A percentile compares a stretch with the other conserved stretches of the same genome.
Evolutionary conservation across 2,113 vertebrate species (phyloP).

Genomic region (Promerops cafer): DNA sequence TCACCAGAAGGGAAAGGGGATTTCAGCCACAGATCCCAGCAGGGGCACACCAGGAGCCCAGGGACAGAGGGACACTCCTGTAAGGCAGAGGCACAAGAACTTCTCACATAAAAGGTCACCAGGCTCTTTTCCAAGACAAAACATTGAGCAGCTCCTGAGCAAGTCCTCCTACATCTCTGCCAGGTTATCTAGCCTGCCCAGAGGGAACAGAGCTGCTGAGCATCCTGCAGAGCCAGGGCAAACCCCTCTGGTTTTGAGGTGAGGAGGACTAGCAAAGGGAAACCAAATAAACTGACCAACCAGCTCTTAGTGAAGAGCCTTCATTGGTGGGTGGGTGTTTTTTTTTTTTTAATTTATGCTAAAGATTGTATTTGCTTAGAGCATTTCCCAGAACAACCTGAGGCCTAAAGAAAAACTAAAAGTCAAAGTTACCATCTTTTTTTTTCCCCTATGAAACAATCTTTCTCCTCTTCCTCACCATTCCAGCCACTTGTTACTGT

Average conservation of each 20-base stretch:
- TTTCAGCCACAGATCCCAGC: background rate
- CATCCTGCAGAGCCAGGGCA: background rate
- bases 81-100: background rate
- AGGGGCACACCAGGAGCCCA: background rate
- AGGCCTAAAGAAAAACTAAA: background rate
- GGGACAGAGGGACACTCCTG: background rate
- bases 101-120: background rate
- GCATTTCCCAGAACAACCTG: background rate
- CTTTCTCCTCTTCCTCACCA: background rate
- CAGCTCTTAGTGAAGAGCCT: background rate
- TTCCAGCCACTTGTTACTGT: background rate
- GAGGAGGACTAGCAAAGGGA: background rate
- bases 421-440: background rate
- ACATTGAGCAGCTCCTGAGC: background rate
- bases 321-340: background rate
- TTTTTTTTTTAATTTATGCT: background rate
- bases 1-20: background rate
- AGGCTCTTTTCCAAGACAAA: background rate
- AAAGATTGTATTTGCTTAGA: background rate
- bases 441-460: background rate
- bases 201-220: background rate
- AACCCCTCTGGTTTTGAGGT: background rate
- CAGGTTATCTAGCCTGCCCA: background rate
- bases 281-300: background rate
- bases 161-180: background rate